Evolutionary conservation across 2,888 invertebrate species (phyloP).

Genomic region (Eupelmus urozonus): DNA sequence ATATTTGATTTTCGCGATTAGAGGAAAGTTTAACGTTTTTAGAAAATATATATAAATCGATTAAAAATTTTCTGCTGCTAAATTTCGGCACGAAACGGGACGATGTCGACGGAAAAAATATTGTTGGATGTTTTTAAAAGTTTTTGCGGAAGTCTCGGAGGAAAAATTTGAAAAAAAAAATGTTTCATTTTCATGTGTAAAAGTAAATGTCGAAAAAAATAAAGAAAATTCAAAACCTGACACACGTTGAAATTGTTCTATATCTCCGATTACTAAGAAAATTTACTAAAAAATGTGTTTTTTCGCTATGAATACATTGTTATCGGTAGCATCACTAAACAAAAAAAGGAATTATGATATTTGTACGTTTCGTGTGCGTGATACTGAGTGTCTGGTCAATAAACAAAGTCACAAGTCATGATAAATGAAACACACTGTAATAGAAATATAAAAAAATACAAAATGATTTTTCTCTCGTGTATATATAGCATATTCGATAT

Average conservation of each 20-base stretch:
- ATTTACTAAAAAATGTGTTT: constrained; percentile 30
- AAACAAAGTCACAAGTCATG: neutral
- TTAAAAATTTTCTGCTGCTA: constrained; percentile 27
- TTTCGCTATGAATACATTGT: constrained; percentile 43
- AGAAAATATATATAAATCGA: neutral
- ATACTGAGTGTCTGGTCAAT: constrained; percentile 20
- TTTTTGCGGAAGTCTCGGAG: no score
- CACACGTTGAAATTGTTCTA: constrained; percentile 28
- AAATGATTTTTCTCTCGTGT: constrained; percentile 43
- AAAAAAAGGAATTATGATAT: constrained; percentile 23
- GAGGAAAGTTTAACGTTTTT: no score
- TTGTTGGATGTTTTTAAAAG: constrained; percentile 43
- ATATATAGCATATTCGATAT: constrained; percentile 47
- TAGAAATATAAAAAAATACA: no score
- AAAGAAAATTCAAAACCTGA: no score
- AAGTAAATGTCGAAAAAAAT: constrained; percentile 17
- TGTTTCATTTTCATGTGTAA: constrained; percentile 29
- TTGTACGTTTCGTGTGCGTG: constrained; percentile 34
- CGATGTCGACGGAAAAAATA: constrained; percentile 7
- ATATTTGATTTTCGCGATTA: constrained; percentile 12
- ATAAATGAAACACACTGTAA: constrained; percentile 34
- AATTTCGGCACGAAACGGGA: neutral
- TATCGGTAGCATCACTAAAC: constrained; percentile 20
- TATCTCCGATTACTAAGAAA: constrained; percentile 12
- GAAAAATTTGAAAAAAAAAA: constrained; percentile 6